Percentiles rank a stretch among this genome's conserved stretches.
Evolutionary conservation across 2,888 invertebrate genomes (phyloP).

Genomic region (Athetis lepigone): DNA sequence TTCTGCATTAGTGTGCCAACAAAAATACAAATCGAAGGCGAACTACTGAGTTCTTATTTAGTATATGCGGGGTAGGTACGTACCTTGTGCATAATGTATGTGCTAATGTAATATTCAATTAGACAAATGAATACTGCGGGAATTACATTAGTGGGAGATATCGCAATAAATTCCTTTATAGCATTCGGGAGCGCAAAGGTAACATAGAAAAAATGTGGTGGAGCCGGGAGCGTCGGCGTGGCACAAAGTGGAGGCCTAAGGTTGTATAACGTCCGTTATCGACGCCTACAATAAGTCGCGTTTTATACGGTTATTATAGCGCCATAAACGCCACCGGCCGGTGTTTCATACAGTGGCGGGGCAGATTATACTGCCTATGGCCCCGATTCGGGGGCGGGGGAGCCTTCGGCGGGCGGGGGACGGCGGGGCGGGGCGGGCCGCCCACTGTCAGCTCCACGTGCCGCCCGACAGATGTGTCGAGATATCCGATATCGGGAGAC

Average conservation of each 20-base stretch:
- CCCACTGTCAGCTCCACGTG: slow-evolving; percentile 87
- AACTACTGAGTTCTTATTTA: slow-evolving; percentile 46
- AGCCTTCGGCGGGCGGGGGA: slow-evolving; percentile 44
- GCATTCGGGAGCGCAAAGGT: slow-evolving; percentile 67
- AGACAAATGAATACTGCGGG: slow-evolving; percentile 66
- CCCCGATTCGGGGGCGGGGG: slow-evolving; percentile 75
- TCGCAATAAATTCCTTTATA: slow-evolving; percentile 70
- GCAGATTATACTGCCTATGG: slow-evolving; percentile 88
- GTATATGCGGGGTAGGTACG: slow-evolving; percentile 18
- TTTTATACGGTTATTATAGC: slow-evolving; percentile 91
- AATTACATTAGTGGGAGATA: slow-evolving; percentile 66
- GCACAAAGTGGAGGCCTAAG: slow-evolving; percentile 79
- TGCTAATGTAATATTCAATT: slow-evolving; percentile 67
- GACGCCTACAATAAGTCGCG: slow-evolving; percentile 90
- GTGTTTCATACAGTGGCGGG: slow-evolving; percentile 89
- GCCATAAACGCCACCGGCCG: slow-evolving; percentile 90
- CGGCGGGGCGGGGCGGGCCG: slow-evolving; percentile 68
- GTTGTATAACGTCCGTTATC: slow-evolving; percentile 88
- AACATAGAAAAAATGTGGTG: slow-evolving; percentile 74
- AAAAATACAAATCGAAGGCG: slow-evolving; percentile 51
- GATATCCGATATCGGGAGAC: slow-evolving; percentile 90
- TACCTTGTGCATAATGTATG: slow-evolving; percentile 50
- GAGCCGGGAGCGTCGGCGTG: slow-evolving; percentile 67
- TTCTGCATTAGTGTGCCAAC: slow-evolving; percentile 63
- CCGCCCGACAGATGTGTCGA: slow-evolving; percentile 89